phyloP scores from a whole-genome alignment of 2,797 vertebrate species.

The Lutjanus campechanus region DNA sequence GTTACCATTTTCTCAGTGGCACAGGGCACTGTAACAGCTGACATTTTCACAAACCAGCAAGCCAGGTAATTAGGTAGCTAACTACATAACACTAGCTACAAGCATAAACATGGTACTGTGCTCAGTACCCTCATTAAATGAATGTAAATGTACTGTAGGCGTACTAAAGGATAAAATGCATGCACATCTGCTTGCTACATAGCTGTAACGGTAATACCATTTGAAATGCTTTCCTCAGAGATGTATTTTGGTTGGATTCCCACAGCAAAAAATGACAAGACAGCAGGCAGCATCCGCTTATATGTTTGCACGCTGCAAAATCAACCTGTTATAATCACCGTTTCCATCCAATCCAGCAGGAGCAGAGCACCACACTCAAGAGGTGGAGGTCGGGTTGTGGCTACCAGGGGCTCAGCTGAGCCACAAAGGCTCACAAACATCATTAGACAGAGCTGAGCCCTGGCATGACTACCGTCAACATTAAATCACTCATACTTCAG shows the following conservation, averaged over 20 bases:
- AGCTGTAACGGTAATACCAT: slow-evolving; percentile 44
- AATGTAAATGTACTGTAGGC: slow-evolving; percentile 75
- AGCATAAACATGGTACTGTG: slow-evolving; percentile 68
- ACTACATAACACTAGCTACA: slow-evolving; percentile 73
- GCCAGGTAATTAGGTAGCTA: slow-evolving; percentile 81
- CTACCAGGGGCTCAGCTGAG: slow-evolving; percentile 45
- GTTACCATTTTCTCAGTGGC: slow-evolving; percentile 58
- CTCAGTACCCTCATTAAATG: slow-evolving; percentile 75
- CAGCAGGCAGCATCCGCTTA: slow-evolving; percentile 43
- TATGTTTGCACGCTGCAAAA: slow-evolving; percentile 42
- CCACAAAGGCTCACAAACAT: slow-evolving; percentile 42
- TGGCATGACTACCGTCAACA: slow-evolving; percentile 46
- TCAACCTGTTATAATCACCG: slow-evolving; percentile 51
- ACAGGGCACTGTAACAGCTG: slow-evolving; percentile 70
- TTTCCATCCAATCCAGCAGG: slow-evolving; percentile 47
- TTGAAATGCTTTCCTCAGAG: slow-evolving; percentile 55
- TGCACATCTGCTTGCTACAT: slow-evolving; percentile 71
- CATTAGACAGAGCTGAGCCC: slow-evolving; percentile 58
- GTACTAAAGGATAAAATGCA: slow-evolving; percentile 54
- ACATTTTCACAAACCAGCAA: slow-evolving; percentile 83
- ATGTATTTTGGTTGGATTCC: slow-evolving; percentile 50
- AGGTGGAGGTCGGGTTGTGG: slow-evolving; percentile 46
- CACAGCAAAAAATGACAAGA: slow-evolving; percentile 46
- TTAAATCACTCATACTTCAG: slow-evolving; percentile 36
- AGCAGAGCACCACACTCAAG: slow-evolving; percentile 43